Conservation (phyloP, 2,113 vertebrate species). For the Anolis carolinensis region DNA sequence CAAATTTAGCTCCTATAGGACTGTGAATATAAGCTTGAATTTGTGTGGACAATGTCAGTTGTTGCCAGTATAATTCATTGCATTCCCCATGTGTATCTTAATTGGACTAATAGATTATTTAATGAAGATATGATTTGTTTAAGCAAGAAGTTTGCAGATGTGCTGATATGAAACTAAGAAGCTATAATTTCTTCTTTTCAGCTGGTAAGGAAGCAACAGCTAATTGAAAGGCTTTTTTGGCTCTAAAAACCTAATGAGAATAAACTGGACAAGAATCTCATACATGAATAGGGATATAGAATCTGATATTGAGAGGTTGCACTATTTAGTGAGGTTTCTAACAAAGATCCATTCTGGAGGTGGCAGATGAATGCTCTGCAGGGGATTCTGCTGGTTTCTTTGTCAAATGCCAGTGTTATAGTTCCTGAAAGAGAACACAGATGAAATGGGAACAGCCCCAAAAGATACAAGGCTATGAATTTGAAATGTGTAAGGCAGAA, state of each 20-base stretch:
- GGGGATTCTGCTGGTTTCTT: slow-evolving; percentile 41
- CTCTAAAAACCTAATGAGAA: slow-evolving; percentile 59
- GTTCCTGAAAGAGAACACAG: slow-evolving; percentile 32
- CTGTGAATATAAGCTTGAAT: not conserved
- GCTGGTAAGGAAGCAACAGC: slow-evolving; percentile 6
- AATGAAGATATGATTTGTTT: not conserved
- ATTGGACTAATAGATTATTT: not conserved
- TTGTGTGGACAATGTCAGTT: not conserved
- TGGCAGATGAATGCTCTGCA: slow-evolving; percentile 57
- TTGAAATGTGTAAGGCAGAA: slow-evolving; percentile 36
- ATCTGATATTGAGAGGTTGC: slow-evolving; percentile 49
- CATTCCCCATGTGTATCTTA: not conserved
- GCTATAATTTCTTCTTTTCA: slow-evolving; percentile 23
- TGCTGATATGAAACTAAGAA: slow-evolving; percentile 35
- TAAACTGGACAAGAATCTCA: slow-evolving; percentile 59
- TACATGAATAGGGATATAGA: slow-evolving; percentile 50
- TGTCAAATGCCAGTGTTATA: slow-evolving; percentile 14
- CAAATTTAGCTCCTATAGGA: not conserved
- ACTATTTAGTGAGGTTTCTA: slow-evolving; percentile 45
- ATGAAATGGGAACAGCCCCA: slow-evolving; percentile 38
- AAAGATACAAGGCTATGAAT: slow-evolving; percentile 32
- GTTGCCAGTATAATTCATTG: not conserved
- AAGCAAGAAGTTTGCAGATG: slow-evolving; percentile 31
- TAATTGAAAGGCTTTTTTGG: slow-evolving; percentile 63
- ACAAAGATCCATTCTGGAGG: slow-evolving; percentile 45